phyloP scores from a whole-genome alignment of 35 echinoderm and acorn worm species.

The Chiridota heheva region DNA sequence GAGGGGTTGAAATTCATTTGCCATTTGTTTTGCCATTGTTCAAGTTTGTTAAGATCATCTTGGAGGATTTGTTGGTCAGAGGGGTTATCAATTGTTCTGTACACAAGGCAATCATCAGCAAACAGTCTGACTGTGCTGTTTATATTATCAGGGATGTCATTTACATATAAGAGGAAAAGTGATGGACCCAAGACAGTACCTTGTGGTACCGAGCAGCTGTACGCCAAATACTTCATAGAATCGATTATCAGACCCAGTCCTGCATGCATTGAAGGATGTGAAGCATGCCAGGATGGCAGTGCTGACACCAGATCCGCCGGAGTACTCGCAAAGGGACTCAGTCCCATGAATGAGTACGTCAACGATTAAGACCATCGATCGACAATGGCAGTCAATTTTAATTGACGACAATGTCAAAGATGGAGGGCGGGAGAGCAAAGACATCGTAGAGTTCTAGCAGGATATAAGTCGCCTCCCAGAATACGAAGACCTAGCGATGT shows the following conservation, averaged over 20 bases:
- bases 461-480: too few relatives aligned
- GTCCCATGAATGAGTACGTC: neutral
- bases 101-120: too few relatives aligned
- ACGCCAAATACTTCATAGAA: neutral
- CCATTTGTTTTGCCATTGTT: too few relatives aligned
- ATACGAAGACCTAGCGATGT: too few relatives aligned
- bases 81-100: too few relatives aligned
- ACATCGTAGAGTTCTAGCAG: constrained; percentile 17
- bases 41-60: too few relatives aligned
- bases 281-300: constrained; percentile 14
- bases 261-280: constrained; percentile 21
- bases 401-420: constrained; percentile 3
- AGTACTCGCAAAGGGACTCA: constrained; percentile 16
- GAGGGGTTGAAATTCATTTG: too few relatives aligned
- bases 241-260: constrained; percentile 20
- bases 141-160: too few relatives aligned
- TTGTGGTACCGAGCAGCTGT: constrained; percentile 18
- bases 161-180: too few relatives aligned
- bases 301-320: constrained; percentile 14
- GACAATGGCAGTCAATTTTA: constrained; percentile 28
- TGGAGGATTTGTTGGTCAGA: too few relatives aligned
- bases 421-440: constrained; percentile 8
- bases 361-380: constrained; percentile 20
- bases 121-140: too few relatives aligned
- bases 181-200: too few relatives aligned